Percentiles rank a stretch among this genome's conserved stretches.
Conservation (phyloP, 2,113 vertebrate genomes). For the Antennarius striatus region DNA sequence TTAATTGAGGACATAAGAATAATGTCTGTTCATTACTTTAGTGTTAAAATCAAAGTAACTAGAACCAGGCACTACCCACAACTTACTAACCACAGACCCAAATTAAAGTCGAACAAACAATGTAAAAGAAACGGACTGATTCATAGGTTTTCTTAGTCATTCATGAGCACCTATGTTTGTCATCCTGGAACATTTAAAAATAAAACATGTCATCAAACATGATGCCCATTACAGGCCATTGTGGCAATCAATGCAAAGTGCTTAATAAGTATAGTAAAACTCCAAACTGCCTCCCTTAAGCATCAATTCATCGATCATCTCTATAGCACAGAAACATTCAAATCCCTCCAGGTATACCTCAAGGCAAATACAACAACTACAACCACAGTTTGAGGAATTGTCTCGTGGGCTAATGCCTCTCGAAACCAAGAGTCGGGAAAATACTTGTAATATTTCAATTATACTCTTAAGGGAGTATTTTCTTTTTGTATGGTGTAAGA, state of each 20-base stretch:
- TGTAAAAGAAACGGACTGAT: background rate
- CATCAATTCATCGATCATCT: constrained; percentile 4
- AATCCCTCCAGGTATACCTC: constrained; percentile 40
- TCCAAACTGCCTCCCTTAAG: constrained; percentile 31
- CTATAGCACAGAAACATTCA: constrained; percentile 51
- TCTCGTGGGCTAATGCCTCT: constrained; percentile 49
- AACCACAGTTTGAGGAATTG: constrained; percentile 45
- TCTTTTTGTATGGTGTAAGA: constrained; percentile 8
- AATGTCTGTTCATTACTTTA: no score
- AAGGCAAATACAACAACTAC: constrained; percentile 54
- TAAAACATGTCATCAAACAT: background rate
- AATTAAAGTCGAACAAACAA: constrained; percentile 4
- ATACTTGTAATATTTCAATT: background rate
- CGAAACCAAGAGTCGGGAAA: constrained; percentile 21
- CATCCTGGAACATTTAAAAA: constrained; percentile 8
- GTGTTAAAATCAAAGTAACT: background rate
- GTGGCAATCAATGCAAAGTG: constrained; percentile 69
- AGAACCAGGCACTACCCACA: constrained; percentile 13
- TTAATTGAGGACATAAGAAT: background rate
- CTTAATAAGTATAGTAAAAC: constrained; percentile 58
- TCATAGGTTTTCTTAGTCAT: background rate
- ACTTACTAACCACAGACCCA: constrained; percentile 6
- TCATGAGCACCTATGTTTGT: background rate
- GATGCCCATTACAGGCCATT: constrained; percentile 8
- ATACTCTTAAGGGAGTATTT: background rate